These are phyloP conservation scores for Lepilemur septentrionalis DNA, from an alignment of 2,797 vertebrate species.

Conservation along the genomic window DNA sequence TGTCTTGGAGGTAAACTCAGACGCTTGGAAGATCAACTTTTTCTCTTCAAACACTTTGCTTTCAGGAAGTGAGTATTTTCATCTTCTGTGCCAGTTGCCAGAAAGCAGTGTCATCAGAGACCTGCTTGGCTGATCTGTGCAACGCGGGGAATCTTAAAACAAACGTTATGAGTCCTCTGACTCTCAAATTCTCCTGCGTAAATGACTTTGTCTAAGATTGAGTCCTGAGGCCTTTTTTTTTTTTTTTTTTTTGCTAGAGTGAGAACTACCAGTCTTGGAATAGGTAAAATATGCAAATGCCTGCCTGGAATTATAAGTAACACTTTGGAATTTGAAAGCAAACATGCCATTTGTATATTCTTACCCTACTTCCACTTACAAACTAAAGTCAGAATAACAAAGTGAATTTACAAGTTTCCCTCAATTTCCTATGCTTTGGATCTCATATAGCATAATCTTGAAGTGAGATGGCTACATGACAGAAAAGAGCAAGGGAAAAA, in stretches of 20 bases:
- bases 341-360: background rate
- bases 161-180: background rate
- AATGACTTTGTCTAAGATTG: background rate
- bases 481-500: background rate
- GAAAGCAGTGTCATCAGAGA: background rate
- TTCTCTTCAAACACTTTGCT: background rate
- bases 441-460: background rate
- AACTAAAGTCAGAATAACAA: background rate
- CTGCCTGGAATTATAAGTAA: background rate
- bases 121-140: background rate
- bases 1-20: slow-evolving; percentile 2
- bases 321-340: background rate
- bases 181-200: background rate
- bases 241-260: background rate
- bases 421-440: background rate
- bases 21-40: slow-evolving; percentile 30
- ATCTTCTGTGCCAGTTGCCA: background rate
- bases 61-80: slow-evolving; percentile 22
- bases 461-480: background rate
- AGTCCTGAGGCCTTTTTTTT: background rate
- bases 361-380: background rate
- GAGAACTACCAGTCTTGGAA: background rate
- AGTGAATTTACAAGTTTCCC: background rate
- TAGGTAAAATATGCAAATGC: background rate
- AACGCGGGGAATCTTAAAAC: background rate